Evolutionary conservation across 2,113 vertebrate genomes (phyloP), one percentile per base, ranked within the genome.

Genomic region (Sturnira hondurensis): DNA sequence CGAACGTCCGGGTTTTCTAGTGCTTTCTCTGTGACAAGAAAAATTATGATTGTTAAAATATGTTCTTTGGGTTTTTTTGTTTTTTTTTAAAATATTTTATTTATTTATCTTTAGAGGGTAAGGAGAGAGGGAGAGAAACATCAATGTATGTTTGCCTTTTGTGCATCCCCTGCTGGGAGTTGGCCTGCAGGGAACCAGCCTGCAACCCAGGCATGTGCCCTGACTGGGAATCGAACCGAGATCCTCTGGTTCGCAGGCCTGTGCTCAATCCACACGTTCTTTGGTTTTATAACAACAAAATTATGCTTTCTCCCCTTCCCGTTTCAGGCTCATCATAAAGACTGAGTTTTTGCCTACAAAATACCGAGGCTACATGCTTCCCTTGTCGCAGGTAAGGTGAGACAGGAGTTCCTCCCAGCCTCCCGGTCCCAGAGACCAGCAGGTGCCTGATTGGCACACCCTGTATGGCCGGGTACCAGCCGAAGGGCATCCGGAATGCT

Each of bases 271-370:
- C n/a, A n/a, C n/a, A n/a, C n/a, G 4, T 63, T 2, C n/a, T 24
- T 90, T 95, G 45, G 47, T 73, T 92, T 88, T 58, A 50, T 92
- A 45, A 92, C 94, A 88, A 31, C 36, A 56, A 81, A 87, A 83
- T 68, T 7, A 38, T 74, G 28, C 89, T 63, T 84, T 20, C 6
- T 28, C 1, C 0, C 1, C 71, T 92, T 74, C 11, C 88, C 93
- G 71, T 67, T 20, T 20, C 96, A 99, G 99, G 91, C 99, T 99
- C 83, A 99, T 99, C 97, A 98, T 99, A 98, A 99, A 99, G 98
- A 99, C 99, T 0, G 99, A 99, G 97, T 99, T 99, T 98, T 99
- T 99, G 87, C 99, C 99, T 2, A 99, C 98, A 4, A 99, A 98
- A 96, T 98, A 99, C 36, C 98, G 99, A 95, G 98, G 99, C 33